A percentile compares a stretch with the other conserved stretches of the same genome.
phyloP scores from a whole-genome alignment of 2,797 vertebrate species.

The Natrix natrix region DNA sequence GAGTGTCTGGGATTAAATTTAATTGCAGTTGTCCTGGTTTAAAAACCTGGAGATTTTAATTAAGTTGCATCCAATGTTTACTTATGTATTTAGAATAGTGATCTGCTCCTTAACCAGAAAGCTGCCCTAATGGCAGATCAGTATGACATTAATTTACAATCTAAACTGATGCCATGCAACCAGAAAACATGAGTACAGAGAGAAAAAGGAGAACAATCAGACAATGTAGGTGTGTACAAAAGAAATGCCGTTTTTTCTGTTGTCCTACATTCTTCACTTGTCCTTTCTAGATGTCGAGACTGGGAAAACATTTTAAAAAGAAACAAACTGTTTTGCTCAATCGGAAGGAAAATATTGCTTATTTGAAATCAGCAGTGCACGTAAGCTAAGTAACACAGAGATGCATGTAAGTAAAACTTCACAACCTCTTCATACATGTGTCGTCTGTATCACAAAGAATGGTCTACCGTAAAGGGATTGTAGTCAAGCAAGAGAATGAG shows the following conservation, averaged over 20 bases:
- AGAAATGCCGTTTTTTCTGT: background rate
- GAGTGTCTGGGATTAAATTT: background rate
- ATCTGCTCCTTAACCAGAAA: background rate
- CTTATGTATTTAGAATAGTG: background rate
- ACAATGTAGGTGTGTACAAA: background rate
- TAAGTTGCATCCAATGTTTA: background rate
- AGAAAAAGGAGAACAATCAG: background rate
- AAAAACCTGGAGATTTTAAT: conserved; percentile 15
- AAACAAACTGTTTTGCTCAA: background rate
- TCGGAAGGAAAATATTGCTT: background rate
- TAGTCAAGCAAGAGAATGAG: conserved; percentile 54
- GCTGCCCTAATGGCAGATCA: background rate
- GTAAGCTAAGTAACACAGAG: conserved; percentile 34
- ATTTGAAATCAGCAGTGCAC: background rate
- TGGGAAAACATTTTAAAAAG: background rate
- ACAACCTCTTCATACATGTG: conserved; percentile 34
- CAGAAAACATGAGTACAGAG: background rate
- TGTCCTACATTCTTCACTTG: background rate
- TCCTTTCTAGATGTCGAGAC: background rate
- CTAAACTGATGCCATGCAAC: background rate
- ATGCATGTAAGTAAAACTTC: conserved; percentile 44
- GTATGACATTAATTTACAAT: background rate
- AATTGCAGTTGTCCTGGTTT: background rate
- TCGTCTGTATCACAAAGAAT: conserved; percentile 58
- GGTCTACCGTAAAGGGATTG: conserved; percentile 59